phyloP scores from a whole-genome alignment of 2,797 vertebrate species.

The Miichthys miiuy region DNA sequence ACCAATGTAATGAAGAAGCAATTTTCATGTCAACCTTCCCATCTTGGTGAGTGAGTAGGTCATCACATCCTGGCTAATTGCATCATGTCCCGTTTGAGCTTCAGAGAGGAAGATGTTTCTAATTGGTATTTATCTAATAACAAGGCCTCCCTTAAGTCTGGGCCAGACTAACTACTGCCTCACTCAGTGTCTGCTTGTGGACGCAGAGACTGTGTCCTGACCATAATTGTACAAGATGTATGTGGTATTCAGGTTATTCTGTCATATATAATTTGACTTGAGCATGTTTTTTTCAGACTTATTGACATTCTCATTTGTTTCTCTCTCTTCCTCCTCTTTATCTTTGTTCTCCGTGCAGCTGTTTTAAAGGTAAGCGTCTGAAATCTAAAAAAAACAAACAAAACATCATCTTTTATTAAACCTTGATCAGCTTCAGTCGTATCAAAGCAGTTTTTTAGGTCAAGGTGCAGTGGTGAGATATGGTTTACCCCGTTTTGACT shows the following conservation, averaged over 20 bases:
- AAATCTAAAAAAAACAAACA: background rate
- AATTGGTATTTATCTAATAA: conserved; percentile 81
- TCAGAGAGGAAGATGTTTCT: conserved; percentile 69
- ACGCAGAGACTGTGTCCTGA: conserved; percentile 38
- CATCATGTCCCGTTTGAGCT: conserved; percentile 68
- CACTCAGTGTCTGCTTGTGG: conserved; percentile 21
- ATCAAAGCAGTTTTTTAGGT: conserved; percentile 43
- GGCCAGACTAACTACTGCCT: conserved; percentile 44
- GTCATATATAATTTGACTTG: conserved; percentile 37
- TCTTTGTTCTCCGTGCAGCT: conserved; percentile 69
- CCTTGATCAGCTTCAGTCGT: conserved; percentile 36
- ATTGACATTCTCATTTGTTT: conserved; percentile 63
- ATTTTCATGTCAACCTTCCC: conserved; percentile 72
- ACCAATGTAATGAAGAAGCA: conserved; percentile 74
- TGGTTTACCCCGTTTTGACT: conserved; percentile 52
- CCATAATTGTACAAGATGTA: conserved; percentile 50
- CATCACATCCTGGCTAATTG: conserved; percentile 77
- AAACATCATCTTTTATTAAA: conserved; percentile 26
- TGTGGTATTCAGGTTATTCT: conserved; percentile 38
- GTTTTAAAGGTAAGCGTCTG: conserved; percentile 85
- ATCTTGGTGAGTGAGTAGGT: conserved; percentile 62
- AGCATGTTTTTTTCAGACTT: conserved; percentile 15
- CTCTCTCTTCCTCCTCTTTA: conserved; percentile 48
- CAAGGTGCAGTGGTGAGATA: conserved; percentile 67
- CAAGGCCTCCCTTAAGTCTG: conserved; percentile 61